A percentile compares a stretch with the other conserved stretches of the same genome.
These are phyloP conservation scores for Neotoxoptera formosana DNA, from an alignment of 1,140 invertebrate species.

Conservation along the genomic window DNA sequence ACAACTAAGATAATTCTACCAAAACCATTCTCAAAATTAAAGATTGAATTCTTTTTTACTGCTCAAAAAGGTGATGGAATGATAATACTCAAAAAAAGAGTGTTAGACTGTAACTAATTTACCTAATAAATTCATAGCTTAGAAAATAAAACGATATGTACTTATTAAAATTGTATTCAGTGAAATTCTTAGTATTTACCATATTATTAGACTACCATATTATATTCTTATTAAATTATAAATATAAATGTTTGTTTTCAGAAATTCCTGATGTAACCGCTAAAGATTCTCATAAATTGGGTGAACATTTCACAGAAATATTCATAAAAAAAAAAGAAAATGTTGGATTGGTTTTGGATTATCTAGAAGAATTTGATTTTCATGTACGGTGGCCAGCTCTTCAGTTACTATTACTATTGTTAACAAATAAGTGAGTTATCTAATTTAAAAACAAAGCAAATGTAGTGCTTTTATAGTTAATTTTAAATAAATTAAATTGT, in stretches of 20 bases:
- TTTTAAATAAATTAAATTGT: neutral
- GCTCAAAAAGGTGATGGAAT: neutral
- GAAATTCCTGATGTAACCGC: constrained; percentile 65
- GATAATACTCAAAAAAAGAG: neutral
- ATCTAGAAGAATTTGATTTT: constrained; percentile 97
- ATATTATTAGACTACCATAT: neutral
- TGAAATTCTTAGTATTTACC: neutral
- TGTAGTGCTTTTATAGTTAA: neutral
- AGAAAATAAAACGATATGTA: too few relatives aligned
- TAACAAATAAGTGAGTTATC: constrained; percentile 71
- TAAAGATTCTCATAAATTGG: constrained; percentile 67
- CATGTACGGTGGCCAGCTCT: constrained; percentile 87
- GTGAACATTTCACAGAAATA: constrained; percentile 98
- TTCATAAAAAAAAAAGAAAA: constrained; percentile 93
- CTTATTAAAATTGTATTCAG: neutral
- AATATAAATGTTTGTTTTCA: constrained; percentile 58
- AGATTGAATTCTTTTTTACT: too few relatives aligned
- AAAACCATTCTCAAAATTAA: too few relatives aligned
- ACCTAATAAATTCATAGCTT: too few relatives aligned
- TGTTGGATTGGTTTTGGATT: constrained; percentile 81
- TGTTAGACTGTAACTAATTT: neutral
- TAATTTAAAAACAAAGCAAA: neutral
- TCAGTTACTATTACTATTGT: constrained; percentile 81
- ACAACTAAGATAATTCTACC: too few relatives aligned
- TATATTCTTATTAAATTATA: neutral